Conservation (phyloP, 37 sponge, comb jelly and placozoan genomes). For the Corticium candelabrum region DNA sequence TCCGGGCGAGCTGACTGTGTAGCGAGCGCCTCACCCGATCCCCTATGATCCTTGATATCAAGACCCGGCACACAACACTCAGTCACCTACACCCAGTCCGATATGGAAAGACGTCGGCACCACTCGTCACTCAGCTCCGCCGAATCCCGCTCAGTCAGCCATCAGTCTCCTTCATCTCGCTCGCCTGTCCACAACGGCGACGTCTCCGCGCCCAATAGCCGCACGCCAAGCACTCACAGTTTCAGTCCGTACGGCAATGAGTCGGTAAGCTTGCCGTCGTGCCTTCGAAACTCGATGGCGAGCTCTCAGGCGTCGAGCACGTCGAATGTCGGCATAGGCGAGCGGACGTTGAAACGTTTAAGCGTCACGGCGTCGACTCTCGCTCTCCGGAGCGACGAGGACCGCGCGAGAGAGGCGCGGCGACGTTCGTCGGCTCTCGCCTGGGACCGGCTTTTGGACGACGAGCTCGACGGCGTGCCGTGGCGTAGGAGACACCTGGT, state of each 20-base stretch:
- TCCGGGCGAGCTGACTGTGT: no score
- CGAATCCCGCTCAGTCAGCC: no score
- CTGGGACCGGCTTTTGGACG: neutral
- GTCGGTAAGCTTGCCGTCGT: no score
- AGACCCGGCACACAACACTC: no score
- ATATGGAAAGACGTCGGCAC: no score
- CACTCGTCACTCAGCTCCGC: no score
- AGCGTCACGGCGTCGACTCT: neutral
- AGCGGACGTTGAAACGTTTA: neutral
- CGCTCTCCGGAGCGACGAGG: neutral
- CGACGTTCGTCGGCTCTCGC: neutral
- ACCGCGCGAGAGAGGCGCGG: neutral
- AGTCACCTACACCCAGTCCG: no score
- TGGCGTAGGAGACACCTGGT: neutral
- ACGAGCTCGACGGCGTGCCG: neutral
- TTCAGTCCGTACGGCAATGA: no score
- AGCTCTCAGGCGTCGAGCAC: neutral
- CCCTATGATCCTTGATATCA: no score
- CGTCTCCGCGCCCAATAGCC: no score
- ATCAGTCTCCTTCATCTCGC: neutral
- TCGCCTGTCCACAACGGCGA: neutral
- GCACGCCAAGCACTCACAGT: neutral
- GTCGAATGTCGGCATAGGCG: neutral
- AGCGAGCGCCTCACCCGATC: no score
- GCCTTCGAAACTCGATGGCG: neutral